Conservation (phyloP, 2,797 vertebrate species). For the Ambastaia sidthimunki region DNA sequence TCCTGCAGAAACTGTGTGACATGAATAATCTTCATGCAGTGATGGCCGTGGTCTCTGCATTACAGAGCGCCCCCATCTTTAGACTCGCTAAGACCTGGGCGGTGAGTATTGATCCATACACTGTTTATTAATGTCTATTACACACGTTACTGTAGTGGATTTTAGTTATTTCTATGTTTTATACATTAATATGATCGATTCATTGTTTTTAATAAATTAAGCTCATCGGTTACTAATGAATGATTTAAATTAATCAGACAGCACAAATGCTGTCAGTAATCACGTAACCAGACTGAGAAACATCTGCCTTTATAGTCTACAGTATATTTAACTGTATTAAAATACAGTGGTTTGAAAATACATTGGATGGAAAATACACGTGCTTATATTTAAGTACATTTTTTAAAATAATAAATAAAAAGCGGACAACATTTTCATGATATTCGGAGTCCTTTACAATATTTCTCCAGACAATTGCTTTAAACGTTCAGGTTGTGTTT, state of each 20-base stretch:
- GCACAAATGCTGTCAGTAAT: background rate
- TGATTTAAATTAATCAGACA: background rate
- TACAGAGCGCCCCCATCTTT: conserved; percentile 98
- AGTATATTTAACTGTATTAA: too few relatives aligned
- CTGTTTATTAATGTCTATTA: background rate
- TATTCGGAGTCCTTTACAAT: too few relatives aligned
- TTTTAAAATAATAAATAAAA: too few relatives aligned
- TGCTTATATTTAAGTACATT: too few relatives aligned
- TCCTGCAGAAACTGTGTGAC: conserved; percentile 91
- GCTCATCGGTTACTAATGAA: too few relatives aligned
- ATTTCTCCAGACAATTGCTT: too few relatives aligned
- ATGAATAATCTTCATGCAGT: conserved; percentile 97
- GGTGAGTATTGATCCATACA: conserved; percentile 80
- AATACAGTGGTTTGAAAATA: too few relatives aligned
- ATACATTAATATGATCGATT: background rate
- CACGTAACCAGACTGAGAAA: background rate
- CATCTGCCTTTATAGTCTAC: too few relatives aligned
- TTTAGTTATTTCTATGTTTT: too few relatives aligned
- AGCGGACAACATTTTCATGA: too few relatives aligned
- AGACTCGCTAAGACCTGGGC: conserved; percentile 97
- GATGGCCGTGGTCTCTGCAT: conserved; percentile 95
- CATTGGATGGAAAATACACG: too few relatives aligned
- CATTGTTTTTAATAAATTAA: background rate
- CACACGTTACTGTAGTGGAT: background rate
- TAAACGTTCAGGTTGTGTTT: too few relatives aligned